Base-by-base conservation (phyloP, 2,113 vertebrate species). In the Rhagologus leucostigma region DNA sequence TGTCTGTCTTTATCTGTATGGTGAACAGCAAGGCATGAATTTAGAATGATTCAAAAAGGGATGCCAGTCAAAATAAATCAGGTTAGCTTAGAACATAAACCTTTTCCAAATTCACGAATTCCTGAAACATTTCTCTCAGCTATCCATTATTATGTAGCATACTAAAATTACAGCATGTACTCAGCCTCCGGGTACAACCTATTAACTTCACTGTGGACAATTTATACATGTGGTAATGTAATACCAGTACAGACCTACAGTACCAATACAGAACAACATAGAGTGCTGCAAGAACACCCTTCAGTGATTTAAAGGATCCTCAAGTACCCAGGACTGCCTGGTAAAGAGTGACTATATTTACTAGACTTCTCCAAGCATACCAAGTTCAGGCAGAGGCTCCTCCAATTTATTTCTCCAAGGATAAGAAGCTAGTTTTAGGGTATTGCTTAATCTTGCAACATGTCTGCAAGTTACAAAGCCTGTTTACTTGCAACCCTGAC, bases 1-100 rank as follows among this genome's bases (percentile, higher is more conserved):
- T 99, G 95, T 99, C 99, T 27, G 99, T 99, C 98, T 99, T 99
- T 47, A 99, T 97, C 99, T 99, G 95, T 13, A 78, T 7, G 24
- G 74, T 73, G 82, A 95, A 93, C 7, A 65, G 17, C 50, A 84
- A 92, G 35, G 32, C 14, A 65, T 1, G 23, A 70, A 78, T 67
- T 70, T 2, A 73, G 18, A 63, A 59, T 26, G 49, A 26, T 95
- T 81, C 39, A 37, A 11, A 87, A 18, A 77, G 47, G 49, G 68
- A 79, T 76, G 49, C 37, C 68, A 19, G 35, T 63, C 47, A 30
- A 55, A 69, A 24, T 4, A 6, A 84, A 4, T 37, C 22, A 44
- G 7, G 27, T 32, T 13, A 70, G 44, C 27, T 71, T 18, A 3
- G 9, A 47, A 57, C 18, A 55, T 21, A 77, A 63, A 46, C 39